Percentiles rank a stretch among this genome's conserved stretches.
phyloP scores from a whole-genome alignment of 2,888 invertebrate species.

The Cosmopolites sordidus region DNA sequence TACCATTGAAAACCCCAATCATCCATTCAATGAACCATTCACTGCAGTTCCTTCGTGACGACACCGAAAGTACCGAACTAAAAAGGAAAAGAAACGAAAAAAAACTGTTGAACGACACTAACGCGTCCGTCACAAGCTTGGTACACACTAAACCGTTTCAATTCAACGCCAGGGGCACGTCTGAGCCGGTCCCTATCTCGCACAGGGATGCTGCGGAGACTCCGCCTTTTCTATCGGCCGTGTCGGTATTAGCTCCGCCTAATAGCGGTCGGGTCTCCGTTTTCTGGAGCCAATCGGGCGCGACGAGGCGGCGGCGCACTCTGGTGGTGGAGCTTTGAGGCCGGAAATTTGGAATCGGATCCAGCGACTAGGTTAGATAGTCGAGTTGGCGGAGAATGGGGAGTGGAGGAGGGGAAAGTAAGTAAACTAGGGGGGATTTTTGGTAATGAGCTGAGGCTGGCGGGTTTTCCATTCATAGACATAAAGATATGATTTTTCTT shows the following conservation, averaged over 20 bases:
- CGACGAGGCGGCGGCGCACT: background rate
- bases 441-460: conserved; percentile 1
- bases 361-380: background rate
- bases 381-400: background rate
- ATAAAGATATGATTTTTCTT: background rate
- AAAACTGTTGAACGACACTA: background rate
- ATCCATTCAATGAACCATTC: too few species aligned
- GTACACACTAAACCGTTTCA: conserved; percentile 11
- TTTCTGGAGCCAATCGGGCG: conserved; percentile 35
- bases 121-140: conserved; percentile 8
- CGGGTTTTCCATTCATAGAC: background rate
- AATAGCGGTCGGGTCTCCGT: conserved; percentile 6
- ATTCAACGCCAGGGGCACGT: conserved; percentile 38
- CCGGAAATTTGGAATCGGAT: background rate
- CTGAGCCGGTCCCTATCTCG: conserved; percentile 35
- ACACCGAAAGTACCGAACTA: too few species aligned
- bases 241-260: conserved; percentile 34
- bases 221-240: conserved; percentile 31
- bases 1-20: too few species aligned
- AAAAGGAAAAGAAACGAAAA: too few species aligned
- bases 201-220: conserved; percentile 46
- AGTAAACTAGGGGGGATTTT: background rate
- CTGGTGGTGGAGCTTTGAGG: background rate
- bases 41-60: too few species aligned
- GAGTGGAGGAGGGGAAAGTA: background rate